phyloP scores from a whole-genome alignment of 2,797 vertebrate species.

The Silurus lanzhouensis region DNA sequence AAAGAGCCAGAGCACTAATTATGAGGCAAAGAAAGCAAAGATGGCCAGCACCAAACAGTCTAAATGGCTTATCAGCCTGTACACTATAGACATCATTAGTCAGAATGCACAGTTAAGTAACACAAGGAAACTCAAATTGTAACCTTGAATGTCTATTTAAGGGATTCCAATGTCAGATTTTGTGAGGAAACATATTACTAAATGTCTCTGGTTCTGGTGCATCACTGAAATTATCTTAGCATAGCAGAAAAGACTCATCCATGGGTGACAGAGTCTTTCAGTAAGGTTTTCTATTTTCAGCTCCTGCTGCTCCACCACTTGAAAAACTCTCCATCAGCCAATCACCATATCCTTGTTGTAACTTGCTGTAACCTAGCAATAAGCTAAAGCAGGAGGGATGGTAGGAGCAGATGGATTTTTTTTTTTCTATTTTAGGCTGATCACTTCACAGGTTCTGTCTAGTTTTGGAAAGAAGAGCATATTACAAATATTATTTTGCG shows the following conservation, averaged over 20 bases:
- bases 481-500: not conserved
- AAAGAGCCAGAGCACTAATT: constrained; percentile 51
- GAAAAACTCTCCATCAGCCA: not conserved
- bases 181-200: constrained; percentile 34
- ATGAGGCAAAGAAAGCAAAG: constrained; percentile 35
- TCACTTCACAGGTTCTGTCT: not conserved
- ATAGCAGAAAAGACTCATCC: not conserved
- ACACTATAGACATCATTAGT: not conserved
- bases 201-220: constrained; percentile 29
- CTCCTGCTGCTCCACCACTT: not conserved
- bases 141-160: constrained; percentile 2
- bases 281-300: constrained; percentile 42
- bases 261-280: constrained; percentile 7
- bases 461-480: not conserved
- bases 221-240: constrained; percentile 3
- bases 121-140: not conserved
- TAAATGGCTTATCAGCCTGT: constrained; percentile 1
- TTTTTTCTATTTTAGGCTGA: not conserved
- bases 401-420: constrained; percentile 22
- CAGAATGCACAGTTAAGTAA: not conserved
- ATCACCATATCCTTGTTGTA: not conserved
- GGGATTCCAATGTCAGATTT: not conserved
- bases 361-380: constrained; percentile 48
- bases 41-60: not conserved
- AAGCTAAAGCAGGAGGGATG: constrained; percentile 1